Conservation (phyloP, 2,888 invertebrate genomes). For the Diabrotica balteata region DNA sequence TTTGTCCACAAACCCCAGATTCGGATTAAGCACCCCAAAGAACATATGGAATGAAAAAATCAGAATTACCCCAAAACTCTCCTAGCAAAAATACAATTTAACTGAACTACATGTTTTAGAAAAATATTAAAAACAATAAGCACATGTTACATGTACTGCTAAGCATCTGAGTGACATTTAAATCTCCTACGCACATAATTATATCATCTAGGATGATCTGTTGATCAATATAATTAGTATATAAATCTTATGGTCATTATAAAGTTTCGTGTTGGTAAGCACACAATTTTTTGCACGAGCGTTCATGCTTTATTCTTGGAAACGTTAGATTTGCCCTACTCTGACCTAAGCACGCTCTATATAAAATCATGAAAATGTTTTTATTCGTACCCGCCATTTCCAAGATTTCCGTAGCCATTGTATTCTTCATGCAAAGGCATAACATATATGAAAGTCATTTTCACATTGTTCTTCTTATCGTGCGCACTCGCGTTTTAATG, state of each 20-base stretch:
- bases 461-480: slow-evolving; percentile 33
- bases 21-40: too few species aligned
- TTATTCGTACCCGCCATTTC: slow-evolving; percentile 53
- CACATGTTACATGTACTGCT: too few species aligned
- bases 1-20: too few species aligned
- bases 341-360: slow-evolving; percentile 38
- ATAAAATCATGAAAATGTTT: slow-evolving; percentile 39
- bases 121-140: too few species aligned
- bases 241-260: slow-evolving; percentile 26
- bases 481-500: slow-evolving; percentile 9
- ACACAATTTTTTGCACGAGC: slow-evolving; percentile 26
- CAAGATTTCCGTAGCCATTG: slow-evolving; percentile 56
- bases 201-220: slow-evolving; percentile 7
- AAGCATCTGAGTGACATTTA: too few species aligned
- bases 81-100: too few species aligned
- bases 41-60: too few species aligned
- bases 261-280: slow-evolving; percentile 24
- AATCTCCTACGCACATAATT: neutral
- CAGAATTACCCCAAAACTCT: too few species aligned
- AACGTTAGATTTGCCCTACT: slow-evolving; percentile 29
- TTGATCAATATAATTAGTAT: slow-evolving; percentile 18
- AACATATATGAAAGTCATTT: slow-evolving; percentile 61
- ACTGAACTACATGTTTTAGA: too few species aligned
- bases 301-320: slow-evolving; percentile 30
- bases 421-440: slow-evolving; percentile 57